Evolutionary conservation across 2,113 vertebrate species (phyloP).

Genomic region (Saguinus imperator): DNA sequence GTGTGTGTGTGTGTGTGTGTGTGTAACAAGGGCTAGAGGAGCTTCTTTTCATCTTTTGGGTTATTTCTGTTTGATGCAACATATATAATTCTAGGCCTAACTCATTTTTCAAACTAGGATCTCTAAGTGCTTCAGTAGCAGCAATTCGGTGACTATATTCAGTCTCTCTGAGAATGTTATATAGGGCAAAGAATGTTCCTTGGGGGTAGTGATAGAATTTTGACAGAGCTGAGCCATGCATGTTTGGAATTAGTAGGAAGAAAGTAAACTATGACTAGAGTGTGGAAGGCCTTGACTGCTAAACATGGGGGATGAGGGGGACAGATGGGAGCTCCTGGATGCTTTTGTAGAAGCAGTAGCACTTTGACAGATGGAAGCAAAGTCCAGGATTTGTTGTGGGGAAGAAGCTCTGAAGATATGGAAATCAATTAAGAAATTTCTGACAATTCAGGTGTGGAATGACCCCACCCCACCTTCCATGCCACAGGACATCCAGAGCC

Average conservation of each 20-base stretch:
- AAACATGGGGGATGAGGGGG: neutral
- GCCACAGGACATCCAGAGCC: neutral
- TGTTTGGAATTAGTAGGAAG: neutral
- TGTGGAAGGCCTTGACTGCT: neutral
- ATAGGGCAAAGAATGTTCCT: neutral
- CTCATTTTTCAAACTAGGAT: neutral
- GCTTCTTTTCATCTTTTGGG: neutral
- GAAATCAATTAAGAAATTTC: neutral
- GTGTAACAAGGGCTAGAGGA: neutral
- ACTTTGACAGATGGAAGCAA: neutral
- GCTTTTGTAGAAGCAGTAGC: neutral
- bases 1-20: neutral
- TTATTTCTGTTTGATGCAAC: conserved; percentile 10
- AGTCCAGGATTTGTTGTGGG: neutral
- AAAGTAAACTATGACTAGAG: neutral
- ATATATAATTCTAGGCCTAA: neutral
- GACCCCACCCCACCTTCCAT: neutral
- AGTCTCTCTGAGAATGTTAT: neutral
- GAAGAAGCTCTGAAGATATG: neutral
- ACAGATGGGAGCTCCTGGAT: neutral
- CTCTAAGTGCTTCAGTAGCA: neutral
- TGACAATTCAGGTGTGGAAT: neutral
- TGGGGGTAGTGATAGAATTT: neutral
- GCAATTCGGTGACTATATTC: neutral
- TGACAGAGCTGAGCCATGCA: neutral